Evolutionary conservation across 2,888 invertebrate genomes (phyloP), one percentile per base, ranked within the genome.

Genomic region (Chaetogeoica ovagalla): DNA sequence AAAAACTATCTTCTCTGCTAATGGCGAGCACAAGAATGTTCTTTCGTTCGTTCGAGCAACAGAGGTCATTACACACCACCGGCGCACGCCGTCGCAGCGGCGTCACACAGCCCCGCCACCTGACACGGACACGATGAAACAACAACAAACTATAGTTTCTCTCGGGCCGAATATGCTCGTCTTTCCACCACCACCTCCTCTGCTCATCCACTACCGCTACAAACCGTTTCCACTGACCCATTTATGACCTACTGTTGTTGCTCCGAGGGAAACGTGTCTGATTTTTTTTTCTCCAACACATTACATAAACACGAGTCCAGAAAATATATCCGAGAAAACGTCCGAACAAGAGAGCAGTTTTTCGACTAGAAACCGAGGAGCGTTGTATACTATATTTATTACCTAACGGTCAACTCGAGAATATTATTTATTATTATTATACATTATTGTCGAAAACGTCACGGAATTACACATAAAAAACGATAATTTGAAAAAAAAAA

Each of bases 131-230:
- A n/a, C n/a, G n/a, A n/a, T n/a, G n/a, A n/a, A n/a, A n/a, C n/a
- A 75, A 75, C 43, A 76, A 76, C 75, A 75, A 66, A 68, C 66
- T 43, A 68, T 7, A 9, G 57, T 76, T 68, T 76, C 75, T 76
- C 66, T 66, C 13, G 57, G 43, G 43, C 30, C 13, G n/a, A 66
- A 68, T n/a, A n/a, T 43, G 39, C 59, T 76, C 57, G 43, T 30
- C 48, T 43, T 43, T 65, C 55, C 30, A 19, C 72, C 23, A 39
- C 39, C 43, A 5, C 43, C 43, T 39, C 5, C 39, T 39, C 39
- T 39, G 7, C 39, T 39, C 39, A 7, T 39, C 39, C 11, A 21
- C 37, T 0, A 37, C 8, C 48, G 13, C 15, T 13, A 3, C 15
- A 3, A 57, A 57, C 30, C 43, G 66, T 48, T 68, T 66, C 19